A percentile compares a stretch with the other conserved stretches of the same genome.
These are phyloP conservation scores for Xiphophorus hellerii DNA, from an alignment of 2,113 vertebrate species.

Conservation along the genomic window DNA sequence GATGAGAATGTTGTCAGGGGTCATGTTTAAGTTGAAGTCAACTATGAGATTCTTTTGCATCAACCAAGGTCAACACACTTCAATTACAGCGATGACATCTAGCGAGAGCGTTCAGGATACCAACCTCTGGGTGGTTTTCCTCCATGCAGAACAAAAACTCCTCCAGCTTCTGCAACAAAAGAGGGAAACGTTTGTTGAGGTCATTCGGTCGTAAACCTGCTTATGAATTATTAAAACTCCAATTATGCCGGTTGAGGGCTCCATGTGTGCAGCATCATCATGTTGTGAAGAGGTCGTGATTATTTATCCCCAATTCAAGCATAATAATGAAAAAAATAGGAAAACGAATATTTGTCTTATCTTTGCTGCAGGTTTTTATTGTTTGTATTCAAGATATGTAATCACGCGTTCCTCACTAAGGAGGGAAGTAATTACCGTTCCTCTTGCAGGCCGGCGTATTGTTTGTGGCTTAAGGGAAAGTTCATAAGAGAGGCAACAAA, in stretches of 20 bases:
- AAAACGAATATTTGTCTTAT: slow-evolving; percentile 56
- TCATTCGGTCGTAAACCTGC: slow-evolving; percentile 56
- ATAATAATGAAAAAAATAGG: slow-evolving; percentile 52
- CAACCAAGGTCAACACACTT: slow-evolving; percentile 30
- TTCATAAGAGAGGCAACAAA: slow-evolving; percentile 39
- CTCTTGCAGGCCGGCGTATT: slow-evolving; percentile 48
- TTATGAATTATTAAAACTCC: slow-evolving; percentile 74
- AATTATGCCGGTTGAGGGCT: slow-evolving; percentile 61
- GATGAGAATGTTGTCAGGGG: slow-evolving; percentile 22
- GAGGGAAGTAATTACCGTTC: slow-evolving; percentile 70
- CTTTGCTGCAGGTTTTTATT: slow-evolving; percentile 59
- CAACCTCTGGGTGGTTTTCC: slow-evolving; percentile 77
- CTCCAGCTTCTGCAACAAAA: slow-evolving; percentile 80
- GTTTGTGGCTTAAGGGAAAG: slow-evolving; percentile 56
- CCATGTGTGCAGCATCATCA: slow-evolving; percentile 60
- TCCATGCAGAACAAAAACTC: slow-evolving; percentile 84
- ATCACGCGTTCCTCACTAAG: slow-evolving; percentile 58
- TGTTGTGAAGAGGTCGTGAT: slow-evolving; percentile 66
- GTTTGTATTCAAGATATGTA: slow-evolving; percentile 62
- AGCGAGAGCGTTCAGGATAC: slow-evolving; percentile 29
- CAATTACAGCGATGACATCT: slow-evolving; percentile 36
- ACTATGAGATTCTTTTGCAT: slow-evolving; percentile 26
- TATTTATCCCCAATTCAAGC: slow-evolving; percentile 73
- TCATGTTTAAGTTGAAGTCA: slow-evolving; percentile 60
- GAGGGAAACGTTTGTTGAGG: slow-evolving; percentile 53